Percentiles rank a stretch among this genome's conserved stretches.
These are phyloP conservation scores for Alaudala cheleensis DNA, from an alignment of 2,113 vertebrate genomes.

Conservation along the genomic window DNA sequence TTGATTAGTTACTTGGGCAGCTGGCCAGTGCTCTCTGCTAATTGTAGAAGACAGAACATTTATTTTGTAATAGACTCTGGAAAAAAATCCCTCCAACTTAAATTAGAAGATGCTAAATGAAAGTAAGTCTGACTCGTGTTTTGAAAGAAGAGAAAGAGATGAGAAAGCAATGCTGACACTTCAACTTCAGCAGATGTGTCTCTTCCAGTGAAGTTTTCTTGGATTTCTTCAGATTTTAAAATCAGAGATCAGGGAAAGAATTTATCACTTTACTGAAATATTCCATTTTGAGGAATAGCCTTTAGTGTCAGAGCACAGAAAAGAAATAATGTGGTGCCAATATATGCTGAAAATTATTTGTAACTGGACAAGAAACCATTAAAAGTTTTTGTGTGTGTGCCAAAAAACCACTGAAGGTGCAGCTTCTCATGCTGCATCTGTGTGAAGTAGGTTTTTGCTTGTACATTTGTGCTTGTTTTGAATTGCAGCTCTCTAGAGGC, in stretches of 20 bases:
- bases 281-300: neutral
- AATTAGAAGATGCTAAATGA: neutral
- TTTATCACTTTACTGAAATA: neutral
- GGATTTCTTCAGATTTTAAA: neutral
- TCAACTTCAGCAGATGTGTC: neutral
- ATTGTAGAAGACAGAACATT: neutral
- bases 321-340: neutral
- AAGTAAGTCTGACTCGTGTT: neutral
- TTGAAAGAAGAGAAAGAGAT: neutral
- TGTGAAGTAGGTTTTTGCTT: neutral
- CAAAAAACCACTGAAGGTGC: neutral
- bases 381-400: neutral
- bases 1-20: slow-evolving; percentile 23
- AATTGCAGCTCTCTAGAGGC: neutral
- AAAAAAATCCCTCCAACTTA: neutral
- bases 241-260: neutral
- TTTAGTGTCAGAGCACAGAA: neutral
- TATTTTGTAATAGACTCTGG: neutral
- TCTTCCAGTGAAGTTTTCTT: neutral
- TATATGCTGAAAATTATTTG: neutral
- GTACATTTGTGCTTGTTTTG: neutral
- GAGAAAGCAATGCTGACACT: neutral
- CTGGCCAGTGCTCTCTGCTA: neutral
- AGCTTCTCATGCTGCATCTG: neutral
- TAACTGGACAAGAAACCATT: neutral